Conservation (phyloP, 64 coral and sea anemone species). For the Astreopora myriophthalma region DNA sequence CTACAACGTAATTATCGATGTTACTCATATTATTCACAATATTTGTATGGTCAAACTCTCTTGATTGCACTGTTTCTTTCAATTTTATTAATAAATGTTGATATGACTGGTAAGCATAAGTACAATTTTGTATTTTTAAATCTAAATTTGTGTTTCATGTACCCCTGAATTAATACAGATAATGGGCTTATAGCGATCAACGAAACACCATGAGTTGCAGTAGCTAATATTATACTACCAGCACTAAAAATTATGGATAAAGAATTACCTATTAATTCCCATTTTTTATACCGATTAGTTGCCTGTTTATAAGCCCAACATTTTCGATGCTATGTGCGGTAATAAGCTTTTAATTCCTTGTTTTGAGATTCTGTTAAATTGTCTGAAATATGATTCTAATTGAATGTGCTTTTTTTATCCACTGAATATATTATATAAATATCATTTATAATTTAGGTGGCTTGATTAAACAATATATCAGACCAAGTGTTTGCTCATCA, state of each 20-base stretch:
- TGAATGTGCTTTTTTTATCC: no score
- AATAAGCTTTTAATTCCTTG: constrained; percentile 14
- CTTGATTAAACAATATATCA: no score
- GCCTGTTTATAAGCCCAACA: constrained; percentile 51
- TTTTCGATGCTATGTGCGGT: neutral
- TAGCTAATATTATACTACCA: neutral
- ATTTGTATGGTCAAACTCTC: neutral
- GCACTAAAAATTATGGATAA: neutral
- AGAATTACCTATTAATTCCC: constrained; percentile 25
- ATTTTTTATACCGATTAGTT: neutral
- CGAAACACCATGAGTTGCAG: neutral
- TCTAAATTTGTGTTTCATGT: neutral
- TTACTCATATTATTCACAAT: neutral
- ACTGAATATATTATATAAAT: no score
- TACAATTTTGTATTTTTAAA: neutral
- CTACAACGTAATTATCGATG: neutral
- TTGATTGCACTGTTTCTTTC: neutral
- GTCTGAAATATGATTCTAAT: constrained; percentile 18
- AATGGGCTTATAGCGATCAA: neutral
- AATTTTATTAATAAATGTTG: neutral
- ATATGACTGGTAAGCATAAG: constrained; percentile 9
- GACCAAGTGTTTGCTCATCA: no score
- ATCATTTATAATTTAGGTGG: no score
- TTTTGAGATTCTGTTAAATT: neutral
- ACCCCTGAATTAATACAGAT: neutral